Evolutionary conservation across 1,140 invertebrate species (phyloP).

Genomic region (Drosophila takahashii): DNA sequence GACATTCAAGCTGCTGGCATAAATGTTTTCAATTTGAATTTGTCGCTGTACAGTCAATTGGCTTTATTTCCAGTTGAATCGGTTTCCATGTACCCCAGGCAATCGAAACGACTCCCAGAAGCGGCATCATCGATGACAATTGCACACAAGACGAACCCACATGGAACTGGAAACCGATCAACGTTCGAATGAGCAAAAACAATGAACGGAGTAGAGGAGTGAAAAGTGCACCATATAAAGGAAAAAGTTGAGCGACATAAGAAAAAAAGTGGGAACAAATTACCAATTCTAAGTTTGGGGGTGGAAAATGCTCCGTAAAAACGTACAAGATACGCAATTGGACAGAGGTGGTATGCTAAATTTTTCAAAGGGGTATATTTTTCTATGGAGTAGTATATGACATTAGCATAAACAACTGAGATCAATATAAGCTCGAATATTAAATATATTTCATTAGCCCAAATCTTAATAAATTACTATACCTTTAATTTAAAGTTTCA

Average conservation of each 20-base stretch:
- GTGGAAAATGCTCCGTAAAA: conserved; percentile 2
- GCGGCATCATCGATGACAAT: conserved; percentile 27
- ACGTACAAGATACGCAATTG: conserved; percentile 1
- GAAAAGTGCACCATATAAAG: conserved; percentile 15
- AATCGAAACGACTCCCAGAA: conserved; percentile 35
- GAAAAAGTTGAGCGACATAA: conserved; percentile 8
- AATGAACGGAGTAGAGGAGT: conserved; percentile 27
- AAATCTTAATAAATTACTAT: too few species aligned
- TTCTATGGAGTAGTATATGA: too few species aligned
- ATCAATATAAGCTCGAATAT: too few species aligned
- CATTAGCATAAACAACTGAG: too few species aligned
- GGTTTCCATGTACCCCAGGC: conserved; percentile 50
- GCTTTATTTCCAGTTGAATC: conserved; percentile 68
- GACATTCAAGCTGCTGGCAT: conserved; percentile 35
- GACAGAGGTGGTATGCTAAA: not conserved
- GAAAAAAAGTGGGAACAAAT: conserved; percentile 43
- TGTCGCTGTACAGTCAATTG: conserved; percentile 60
- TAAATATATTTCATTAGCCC: too few species aligned
- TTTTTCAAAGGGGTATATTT: not conserved
- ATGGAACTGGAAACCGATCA: conserved; percentile 42
- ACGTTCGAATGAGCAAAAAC: conserved; percentile 62
- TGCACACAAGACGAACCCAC: conserved; percentile 29
- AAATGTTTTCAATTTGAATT: conserved; percentile 59
- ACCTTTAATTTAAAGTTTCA: too few species aligned
- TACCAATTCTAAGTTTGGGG: conserved; percentile 43